Evolutionary conservation across 2,797 vertebrate genomes (phyloP), one percentile per base, ranked within the genome.

Genomic region (Sylvilagus floridanus): DNA sequence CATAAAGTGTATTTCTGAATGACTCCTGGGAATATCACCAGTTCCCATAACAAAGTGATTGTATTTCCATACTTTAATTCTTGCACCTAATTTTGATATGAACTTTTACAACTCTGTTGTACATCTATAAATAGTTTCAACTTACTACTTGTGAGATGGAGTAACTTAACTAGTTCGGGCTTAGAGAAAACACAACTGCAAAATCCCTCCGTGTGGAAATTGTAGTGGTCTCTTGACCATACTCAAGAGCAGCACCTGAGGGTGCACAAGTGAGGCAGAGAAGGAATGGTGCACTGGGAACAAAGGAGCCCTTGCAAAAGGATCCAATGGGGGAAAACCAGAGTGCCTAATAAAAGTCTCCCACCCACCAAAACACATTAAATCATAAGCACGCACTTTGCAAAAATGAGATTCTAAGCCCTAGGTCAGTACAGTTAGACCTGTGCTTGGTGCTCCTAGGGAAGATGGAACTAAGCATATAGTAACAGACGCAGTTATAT

Each of bases 221-320:
- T 50, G 28, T 0, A 50, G 69, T n/a, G 9, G 4, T 57, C 63
- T 19, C 19, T 72, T 28, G 52, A 30, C 7, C 50, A 85, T 69
- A 71, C 28, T 85, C 54, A 65, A 83, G 73, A 52, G 30, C 9
- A 72, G 54, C 14, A 42, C 22, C 3, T 21, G 26, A 77, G 28
- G 26, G 1, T 0, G 0, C 1, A 4, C 0, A 42, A 22, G 8
- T 1, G 17, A 52, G 14, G 28, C 16, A 0, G 50, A 28, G 37
- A 72, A 72, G 21, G 13, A 73, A 30, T 5, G 19, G 35, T 26
- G 1, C 16, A n/a, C 6, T 28, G 4, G 8, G 8, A 52, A 71
- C 3, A 81, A 11, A 81, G 14, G 52, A 65, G 22, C 13, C 22
- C 11, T 57, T 2, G 22, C 11, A 14, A n/a, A 52, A 21, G 22